Percentiles rank a stretch among this genome's conserved stretches.
phyloP scores from a whole-genome alignment of 2,113 vertebrate species.

The Macrotis lagotis region DNA sequence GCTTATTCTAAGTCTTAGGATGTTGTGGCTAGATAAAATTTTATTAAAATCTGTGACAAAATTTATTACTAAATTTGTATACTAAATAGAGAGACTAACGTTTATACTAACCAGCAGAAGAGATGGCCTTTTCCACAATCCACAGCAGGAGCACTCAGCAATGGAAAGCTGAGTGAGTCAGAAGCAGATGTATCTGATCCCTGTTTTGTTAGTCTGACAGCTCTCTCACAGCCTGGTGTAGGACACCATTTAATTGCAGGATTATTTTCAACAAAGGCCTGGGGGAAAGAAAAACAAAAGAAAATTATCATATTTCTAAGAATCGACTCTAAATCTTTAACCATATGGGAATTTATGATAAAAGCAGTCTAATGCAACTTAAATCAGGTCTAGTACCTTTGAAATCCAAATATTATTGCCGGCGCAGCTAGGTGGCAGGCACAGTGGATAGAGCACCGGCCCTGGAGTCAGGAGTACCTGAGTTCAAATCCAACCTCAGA shows the following conservation, averaged over 20 bases:
- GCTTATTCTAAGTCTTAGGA: background rate
- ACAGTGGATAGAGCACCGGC: too few species aligned
- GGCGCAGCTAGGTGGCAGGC: too few species aligned
- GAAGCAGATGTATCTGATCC: constrained; percentile 89
- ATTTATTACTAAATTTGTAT: background rate
- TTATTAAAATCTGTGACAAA: constrained; percentile 29
- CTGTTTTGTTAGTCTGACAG: constrained; percentile 93
- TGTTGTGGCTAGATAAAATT: background rate
- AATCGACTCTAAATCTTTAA: constrained; percentile 51
- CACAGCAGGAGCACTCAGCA: constrained; percentile 95
- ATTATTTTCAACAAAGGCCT: constrained; percentile 99
- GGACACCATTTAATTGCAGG: constrained; percentile 99
- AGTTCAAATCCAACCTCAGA: too few species aligned
- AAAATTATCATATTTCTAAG: constrained; percentile 55
- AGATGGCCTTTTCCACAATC: constrained; percentile 98
- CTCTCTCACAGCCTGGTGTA: constrained; percentile 94
- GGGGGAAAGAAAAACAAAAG: constrained; percentile 53
- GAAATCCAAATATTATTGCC: too few species aligned
- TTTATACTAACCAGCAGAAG: constrained; percentile 94
- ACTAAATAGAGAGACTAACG: background rate
- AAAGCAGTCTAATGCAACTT: background rate
- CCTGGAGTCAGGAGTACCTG: too few species aligned
- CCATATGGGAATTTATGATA: constrained; percentile 13
- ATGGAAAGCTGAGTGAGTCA: constrained; percentile 91
- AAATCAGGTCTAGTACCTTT: background rate